These are phyloP conservation scores for Limonius californicus DNA, from an alignment of 1,140 invertebrate genomes.

Conservation along the genomic window DNA sequence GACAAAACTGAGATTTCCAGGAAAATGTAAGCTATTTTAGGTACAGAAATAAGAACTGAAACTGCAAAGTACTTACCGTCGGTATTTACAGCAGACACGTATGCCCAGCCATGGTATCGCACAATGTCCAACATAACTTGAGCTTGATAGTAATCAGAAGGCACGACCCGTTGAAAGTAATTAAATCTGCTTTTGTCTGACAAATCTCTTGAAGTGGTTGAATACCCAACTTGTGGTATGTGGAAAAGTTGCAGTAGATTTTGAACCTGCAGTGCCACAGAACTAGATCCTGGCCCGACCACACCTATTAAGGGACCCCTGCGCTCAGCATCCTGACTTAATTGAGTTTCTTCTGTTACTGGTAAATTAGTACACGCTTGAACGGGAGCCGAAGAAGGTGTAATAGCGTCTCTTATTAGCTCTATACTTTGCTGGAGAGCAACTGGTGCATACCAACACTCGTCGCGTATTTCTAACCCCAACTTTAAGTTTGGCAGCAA, in stretches of 20 bases:
- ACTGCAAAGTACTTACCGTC: constrained; percentile 63
- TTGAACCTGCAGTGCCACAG: constrained; percentile 70
- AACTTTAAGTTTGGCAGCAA: constrained; percentile 58
- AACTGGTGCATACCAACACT: constrained; percentile 76
- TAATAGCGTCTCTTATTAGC: constrained; percentile 67
- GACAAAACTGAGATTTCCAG: too few relatives aligned
- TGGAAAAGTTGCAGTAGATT: constrained; percentile 73
- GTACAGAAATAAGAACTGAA: too few relatives aligned
- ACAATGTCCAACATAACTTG: constrained; percentile 72
- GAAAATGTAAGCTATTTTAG: too few relatives aligned
- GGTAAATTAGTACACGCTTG: not conserved
- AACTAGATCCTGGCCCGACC: constrained; percentile 66
- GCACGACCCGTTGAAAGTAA: constrained; percentile 78
- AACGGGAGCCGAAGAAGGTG: constrained; percentile 34
- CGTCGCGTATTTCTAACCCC: constrained; percentile 75
- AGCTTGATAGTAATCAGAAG: constrained; percentile 78
- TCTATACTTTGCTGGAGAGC: constrained; percentile 76
- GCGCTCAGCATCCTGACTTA: not conserved
- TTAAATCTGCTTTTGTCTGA: constrained; percentile 74
- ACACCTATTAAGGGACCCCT: constrained; percentile 62
- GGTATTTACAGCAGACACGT: constrained; percentile 77
- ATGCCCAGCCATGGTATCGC: constrained; percentile 74
- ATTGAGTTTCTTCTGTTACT: not conserved
- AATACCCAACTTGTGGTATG: constrained; percentile 67
- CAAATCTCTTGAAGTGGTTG: constrained; percentile 72